phyloP scores from a whole-genome alignment of 2,888 invertebrate species.

The Chrysotoxum bicinctum region DNA sequence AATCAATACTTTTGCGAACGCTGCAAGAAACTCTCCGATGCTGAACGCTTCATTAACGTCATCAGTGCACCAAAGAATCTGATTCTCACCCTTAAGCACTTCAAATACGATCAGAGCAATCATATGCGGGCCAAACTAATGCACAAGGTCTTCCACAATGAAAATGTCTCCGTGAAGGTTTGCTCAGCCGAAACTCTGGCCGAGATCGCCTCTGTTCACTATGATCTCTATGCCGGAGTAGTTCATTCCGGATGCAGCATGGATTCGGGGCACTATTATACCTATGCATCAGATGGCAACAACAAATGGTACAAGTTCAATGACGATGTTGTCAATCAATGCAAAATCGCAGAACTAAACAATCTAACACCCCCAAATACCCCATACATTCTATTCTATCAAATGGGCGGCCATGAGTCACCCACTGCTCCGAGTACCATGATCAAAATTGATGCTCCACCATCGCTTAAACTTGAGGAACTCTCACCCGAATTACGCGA shows the following conservation, averaged over 20 bases:
- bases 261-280: constrained; percentile 94
- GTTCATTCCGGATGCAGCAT: constrained; percentile 92
- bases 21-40: constrained; percentile 89
- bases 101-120: constrained; percentile 87
- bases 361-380: constrained; percentile 88
- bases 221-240: constrained; percentile 90
- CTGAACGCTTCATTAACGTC: constrained; percentile 87
- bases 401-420: constrained; percentile 80
- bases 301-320: constrained; percentile 90
- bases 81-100: constrained; percentile 91
- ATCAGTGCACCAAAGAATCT: constrained; percentile 89
- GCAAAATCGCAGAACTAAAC: constrained; percentile 85
- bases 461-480: constrained; percentile 78
- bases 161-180: constrained; percentile 82
- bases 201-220: constrained; percentile 82
- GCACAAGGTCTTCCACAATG: constrained; percentile 86
- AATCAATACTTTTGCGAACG: constrained; percentile 91
- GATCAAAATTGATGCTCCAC: constrained; percentile 77
- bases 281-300: constrained; percentile 86
- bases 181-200: constrained; percentile 78
- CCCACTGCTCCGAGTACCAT: constrained; percentile 76
- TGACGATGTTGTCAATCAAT: constrained; percentile 87
- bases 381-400: constrained; percentile 92
- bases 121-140: constrained; percentile 91
- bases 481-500: constrained; percentile 79